Evolutionary conservation across 2,888 invertebrate genomes (phyloP).

Genomic region (Epirrhoe tristata): DNA sequence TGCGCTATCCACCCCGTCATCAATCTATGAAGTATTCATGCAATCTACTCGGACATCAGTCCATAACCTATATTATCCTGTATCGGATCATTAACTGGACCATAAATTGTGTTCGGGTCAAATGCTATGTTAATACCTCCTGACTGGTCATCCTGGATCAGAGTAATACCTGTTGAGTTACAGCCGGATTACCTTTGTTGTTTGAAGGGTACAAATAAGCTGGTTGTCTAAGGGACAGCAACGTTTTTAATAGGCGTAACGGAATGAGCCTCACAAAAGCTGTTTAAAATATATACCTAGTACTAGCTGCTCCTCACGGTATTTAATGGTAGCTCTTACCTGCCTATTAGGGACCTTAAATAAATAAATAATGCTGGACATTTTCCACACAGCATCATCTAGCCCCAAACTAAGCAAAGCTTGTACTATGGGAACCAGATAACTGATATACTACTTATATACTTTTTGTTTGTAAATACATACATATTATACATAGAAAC

Average conservation of each 20-base stretch:
- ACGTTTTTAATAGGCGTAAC: neutral
- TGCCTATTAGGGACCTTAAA: too few relatives aligned
- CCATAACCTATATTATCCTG: slow-evolving; percentile 51
- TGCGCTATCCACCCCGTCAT: slow-evolving; percentile 1
- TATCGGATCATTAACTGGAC: slow-evolving; percentile 59
- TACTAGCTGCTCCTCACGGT: too few relatives aligned
- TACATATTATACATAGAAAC: too few relatives aligned
- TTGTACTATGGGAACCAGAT: too few relatives aligned
- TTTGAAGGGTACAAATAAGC: slow-evolving; percentile 19
- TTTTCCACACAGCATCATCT: too few relatives aligned
- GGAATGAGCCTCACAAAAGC: neutral
- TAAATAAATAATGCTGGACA: too few relatives aligned
- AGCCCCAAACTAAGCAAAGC: too few relatives aligned
- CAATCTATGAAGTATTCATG: slow-evolving; percentile 5
- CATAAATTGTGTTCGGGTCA: slow-evolving; percentile 62
- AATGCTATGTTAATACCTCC: slow-evolving; percentile 69
- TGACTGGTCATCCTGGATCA: slow-evolving; percentile 74
- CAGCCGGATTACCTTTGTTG: slow-evolving; percentile 60
- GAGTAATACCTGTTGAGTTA: slow-evolving; percentile 83
- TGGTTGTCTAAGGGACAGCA: neutral
- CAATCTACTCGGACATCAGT: slow-evolving; percentile 39
- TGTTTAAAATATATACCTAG: too few relatives aligned
- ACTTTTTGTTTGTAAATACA: too few relatives aligned
- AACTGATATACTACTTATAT: too few relatives aligned
- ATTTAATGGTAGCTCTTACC: too few relatives aligned